phyloP scores from a whole-genome alignment of 2,888 invertebrate genomes.

The Dyspetes luteomarginatus region DNA sequence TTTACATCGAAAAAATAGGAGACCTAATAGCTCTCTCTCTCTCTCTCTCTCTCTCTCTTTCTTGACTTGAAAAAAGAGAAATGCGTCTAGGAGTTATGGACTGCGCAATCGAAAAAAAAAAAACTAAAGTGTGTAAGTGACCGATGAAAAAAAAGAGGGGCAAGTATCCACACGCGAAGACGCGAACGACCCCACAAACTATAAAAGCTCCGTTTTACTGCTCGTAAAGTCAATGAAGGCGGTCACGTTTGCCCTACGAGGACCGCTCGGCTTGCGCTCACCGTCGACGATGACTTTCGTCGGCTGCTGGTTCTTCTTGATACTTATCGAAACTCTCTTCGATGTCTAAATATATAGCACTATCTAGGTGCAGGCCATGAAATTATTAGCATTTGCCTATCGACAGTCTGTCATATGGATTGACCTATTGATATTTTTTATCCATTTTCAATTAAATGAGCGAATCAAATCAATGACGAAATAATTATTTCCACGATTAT shows the following conservation, averaged over 20 bases:
- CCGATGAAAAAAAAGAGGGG: constrained; percentile 50
- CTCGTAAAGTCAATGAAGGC: constrained; percentile 81
- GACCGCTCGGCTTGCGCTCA: constrained; percentile 69
- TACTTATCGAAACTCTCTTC: constrained; percentile 67
- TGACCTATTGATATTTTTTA: constrained; percentile 7
- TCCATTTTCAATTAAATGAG: constrained; percentile 12
- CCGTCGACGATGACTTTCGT: constrained; percentile 36
- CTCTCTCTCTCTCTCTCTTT: no score
- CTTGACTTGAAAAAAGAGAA: no score
- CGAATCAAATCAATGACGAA: no score
- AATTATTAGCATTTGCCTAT: constrained; percentile 59
- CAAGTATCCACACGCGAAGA: constrained; percentile 70
- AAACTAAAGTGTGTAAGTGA: constrained; percentile 48
- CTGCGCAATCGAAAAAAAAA: constrained; percentile 12
- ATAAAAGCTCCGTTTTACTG: constrained; percentile 81
- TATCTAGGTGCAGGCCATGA: constrained; percentile 55
- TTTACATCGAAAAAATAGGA: no score
- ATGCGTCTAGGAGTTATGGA: constrained; percentile 29
- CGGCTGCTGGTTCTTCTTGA: constrained; percentile 69
- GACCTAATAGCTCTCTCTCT: no score
- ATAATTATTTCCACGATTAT: no score
- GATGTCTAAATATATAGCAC: constrained; percentile 40
- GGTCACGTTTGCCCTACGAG: constrained; percentile 80
- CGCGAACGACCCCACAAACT: constrained; percentile 75
- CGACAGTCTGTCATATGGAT: no score